phyloP scores from a whole-genome alignment of 2,797 vertebrate genomes.

The Clarias platycephalus region DNA sequence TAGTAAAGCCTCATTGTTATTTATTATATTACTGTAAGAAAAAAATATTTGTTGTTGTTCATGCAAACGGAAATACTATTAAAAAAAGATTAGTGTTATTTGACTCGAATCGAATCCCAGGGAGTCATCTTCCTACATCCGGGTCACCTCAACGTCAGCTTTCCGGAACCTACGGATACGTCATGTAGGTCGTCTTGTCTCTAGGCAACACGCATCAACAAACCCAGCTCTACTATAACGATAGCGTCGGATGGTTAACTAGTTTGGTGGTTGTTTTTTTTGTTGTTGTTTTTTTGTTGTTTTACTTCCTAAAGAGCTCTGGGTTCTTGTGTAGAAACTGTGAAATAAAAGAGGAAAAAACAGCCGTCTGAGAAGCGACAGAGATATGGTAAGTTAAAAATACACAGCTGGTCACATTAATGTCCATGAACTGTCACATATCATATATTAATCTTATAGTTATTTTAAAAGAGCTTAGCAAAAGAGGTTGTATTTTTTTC shows the following conservation, averaged over 20 bases:
- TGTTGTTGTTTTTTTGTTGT: neutral
- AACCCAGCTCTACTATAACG: neutral
- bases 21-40: too few relatives aligned
- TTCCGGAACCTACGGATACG: slow-evolving; percentile 55
- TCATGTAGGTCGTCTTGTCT: slow-evolving; percentile 44
- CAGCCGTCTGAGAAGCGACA: neutral
- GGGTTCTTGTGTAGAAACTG: neutral
- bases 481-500: neutral
- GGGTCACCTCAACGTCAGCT: slow-evolving; percentile 54
- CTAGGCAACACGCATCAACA: slow-evolving; percentile 68
- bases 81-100: too few relatives aligned
- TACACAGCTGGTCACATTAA: neutral
- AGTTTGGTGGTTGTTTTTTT: neutral
- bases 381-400: slow-evolving; percentile 4
- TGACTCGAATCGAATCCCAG: too few relatives aligned
- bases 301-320: neutral
- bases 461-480: neutral
- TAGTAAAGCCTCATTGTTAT: neutral
- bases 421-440: neutral
- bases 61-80: too few relatives aligned
- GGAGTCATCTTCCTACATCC: slow-evolving; percentile 48
- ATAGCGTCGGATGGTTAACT: too few relatives aligned
- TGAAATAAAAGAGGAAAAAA: neutral
- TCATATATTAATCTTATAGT: neutral
- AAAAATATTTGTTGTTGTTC: too few relatives aligned